Evolutionary conservation across 2,888 invertebrate genomes (phyloP).

Genomic region (Pseudoips prasinana): DNA sequence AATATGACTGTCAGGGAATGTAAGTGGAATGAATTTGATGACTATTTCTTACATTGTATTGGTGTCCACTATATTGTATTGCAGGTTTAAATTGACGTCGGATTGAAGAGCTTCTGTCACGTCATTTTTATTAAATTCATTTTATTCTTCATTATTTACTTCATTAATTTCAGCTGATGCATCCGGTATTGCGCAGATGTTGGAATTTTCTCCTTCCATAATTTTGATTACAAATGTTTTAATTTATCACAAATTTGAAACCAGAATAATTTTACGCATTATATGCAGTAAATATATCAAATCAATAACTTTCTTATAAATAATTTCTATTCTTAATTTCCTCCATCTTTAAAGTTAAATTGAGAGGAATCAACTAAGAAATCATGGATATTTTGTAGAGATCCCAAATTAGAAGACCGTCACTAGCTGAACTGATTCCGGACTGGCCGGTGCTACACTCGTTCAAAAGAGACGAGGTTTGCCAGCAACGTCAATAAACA

Average conservation of each 20-base stretch:
- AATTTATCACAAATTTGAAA: conserved; percentile 10
- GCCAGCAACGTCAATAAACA: conserved; percentile 73
- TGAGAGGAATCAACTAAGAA: conserved; percentile 48
- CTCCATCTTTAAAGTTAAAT: too few species aligned
- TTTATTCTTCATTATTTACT: conserved; percentile 53
- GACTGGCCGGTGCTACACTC: conserved; percentile 96
- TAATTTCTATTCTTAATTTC: too few species aligned
- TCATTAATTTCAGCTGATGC: conserved; percentile 75
- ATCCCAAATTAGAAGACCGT: conserved; percentile 88
- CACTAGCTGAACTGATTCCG: conserved; percentile 96
- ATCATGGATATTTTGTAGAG: conserved; percentile 76
- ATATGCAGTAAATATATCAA: too few species aligned
- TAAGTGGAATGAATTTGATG: conserved; percentile 79
- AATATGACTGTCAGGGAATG: conserved; percentile 73
- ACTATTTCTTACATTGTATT: conserved; percentile 56
- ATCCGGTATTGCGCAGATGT: conserved; percentile 74
- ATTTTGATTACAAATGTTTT: conserved; percentile 25
- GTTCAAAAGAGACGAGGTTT: conserved; percentile 93
- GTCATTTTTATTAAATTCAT: conserved; percentile 60
- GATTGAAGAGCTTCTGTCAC: conserved; percentile 77
- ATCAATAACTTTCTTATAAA: too few species aligned
- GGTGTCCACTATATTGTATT: conserved; percentile 63
- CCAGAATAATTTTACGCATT: too few species aligned
- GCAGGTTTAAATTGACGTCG: conserved; percentile 72
- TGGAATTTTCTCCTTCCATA: conserved; percentile 56